Evolutionary conservation across 1,140 invertebrate species (phyloP).

Genomic region (Drosophila asahinai): DNA sequence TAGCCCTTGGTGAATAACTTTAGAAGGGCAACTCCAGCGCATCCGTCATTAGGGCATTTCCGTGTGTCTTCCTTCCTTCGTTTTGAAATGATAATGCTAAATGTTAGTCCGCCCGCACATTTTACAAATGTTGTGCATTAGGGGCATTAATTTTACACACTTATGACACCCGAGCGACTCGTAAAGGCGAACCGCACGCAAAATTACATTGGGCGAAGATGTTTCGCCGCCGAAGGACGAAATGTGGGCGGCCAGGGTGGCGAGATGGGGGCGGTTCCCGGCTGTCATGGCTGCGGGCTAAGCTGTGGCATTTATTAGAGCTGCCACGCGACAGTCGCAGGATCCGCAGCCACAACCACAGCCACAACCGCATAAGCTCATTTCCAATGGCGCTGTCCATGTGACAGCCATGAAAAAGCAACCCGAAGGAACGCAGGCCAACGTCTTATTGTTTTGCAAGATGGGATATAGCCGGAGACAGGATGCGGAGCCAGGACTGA

Average conservation of each 20-base stretch:
- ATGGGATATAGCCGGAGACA: conserved; percentile 40
- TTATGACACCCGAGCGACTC: conserved; percentile 77
- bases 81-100: conserved; percentile 48
- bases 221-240: conserved; percentile 22
- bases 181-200: conserved; percentile 74
- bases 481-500: conserved; percentile 10
- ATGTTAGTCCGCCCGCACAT: conserved; percentile 43
- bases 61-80: background rate
- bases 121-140: conserved; percentile 81
- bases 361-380: conserved; percentile 70
- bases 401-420: conserved; percentile 62
- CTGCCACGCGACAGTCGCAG: conserved; percentile 67
- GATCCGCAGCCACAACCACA: conserved; percentile 39
- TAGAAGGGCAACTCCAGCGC: background rate
- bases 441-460: conserved; percentile 73
- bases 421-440: conserved; percentile 11
- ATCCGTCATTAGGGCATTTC: background rate
- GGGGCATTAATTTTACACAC: conserved; percentile 78
- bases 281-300: conserved; percentile 57
- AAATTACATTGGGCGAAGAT: conserved; percentile 71
- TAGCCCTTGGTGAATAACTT: background rate
- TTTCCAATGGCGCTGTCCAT: conserved; percentile 75
- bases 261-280: conserved; percentile 8
- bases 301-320: conserved; percentile 80
- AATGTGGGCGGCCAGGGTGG: background rate